phyloP scores from a whole-genome alignment of 2,113 vertebrate genomes.

The Carollia perspicillata region DNA sequence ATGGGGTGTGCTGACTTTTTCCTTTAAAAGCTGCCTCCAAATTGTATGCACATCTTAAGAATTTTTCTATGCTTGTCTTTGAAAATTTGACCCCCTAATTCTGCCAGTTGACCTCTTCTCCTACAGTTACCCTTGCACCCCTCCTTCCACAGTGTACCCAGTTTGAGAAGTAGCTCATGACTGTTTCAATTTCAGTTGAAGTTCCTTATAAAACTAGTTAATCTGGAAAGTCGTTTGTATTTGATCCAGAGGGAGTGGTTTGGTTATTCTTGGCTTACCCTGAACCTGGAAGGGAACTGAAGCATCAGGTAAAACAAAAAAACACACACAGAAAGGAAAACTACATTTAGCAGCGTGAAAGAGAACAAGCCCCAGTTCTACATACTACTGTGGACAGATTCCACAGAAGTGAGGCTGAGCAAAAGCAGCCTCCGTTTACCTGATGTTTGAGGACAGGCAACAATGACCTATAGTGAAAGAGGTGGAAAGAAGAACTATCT shows the following conservation, averaged over 20 bases:
- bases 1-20: background rate
- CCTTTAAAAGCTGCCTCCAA: background rate
- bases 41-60: background rate
- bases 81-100: background rate
- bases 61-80: conserved; percentile 5
- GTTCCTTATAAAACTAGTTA: conserved; percentile 23
- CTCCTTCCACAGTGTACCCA: background rate
- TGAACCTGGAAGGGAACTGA: conserved; percentile 58
- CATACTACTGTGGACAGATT: fast-evolving
- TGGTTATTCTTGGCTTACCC: conserved; percentile 56
- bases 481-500: background rate
- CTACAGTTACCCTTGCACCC: background rate
- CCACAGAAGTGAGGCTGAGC: background rate
- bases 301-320: conserved; percentile 27
- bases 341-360: background rate
- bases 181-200: conserved; percentile 44
- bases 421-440: background rate
- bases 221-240: conserved; percentile 50
- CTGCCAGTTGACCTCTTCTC: background rate
- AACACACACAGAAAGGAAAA: background rate
- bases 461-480: background rate
- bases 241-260: conserved; percentile 24
- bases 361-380: background rate
- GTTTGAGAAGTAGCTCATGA: conserved; percentile 18
- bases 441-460: conserved; percentile 6